Conservation (phyloP, 2,113 vertebrate species). For the Zosterops japonicus region DNA sequence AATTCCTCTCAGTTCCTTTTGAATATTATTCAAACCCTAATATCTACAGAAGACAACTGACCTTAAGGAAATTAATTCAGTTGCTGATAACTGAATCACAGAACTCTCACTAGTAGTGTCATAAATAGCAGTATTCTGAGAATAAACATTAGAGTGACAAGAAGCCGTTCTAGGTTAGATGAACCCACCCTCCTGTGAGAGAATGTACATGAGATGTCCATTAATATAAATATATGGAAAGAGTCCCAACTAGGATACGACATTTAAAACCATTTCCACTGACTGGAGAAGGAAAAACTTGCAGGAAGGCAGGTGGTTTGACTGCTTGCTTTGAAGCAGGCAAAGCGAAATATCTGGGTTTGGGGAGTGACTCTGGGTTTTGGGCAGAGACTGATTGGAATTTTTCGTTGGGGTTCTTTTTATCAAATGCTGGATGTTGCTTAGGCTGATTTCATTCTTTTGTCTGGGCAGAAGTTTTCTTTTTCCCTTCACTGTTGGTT, state of each 20-base stretch:
- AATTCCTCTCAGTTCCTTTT: neutral
- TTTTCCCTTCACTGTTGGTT: neutral
- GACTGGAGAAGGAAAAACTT: neutral
- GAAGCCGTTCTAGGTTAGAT: neutral
- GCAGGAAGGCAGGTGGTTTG: neutral
- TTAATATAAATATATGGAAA: neutral
- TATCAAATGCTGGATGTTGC: neutral
- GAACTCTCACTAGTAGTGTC: neutral
- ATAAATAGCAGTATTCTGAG: slow-evolving; percentile 52
- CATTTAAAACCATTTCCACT: neutral
- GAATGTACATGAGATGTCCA: neutral
- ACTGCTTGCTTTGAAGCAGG: neutral
- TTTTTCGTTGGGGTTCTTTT: rapidly evolving
- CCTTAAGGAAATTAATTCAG: slow-evolving; percentile 29
- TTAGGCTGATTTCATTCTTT: neutral
- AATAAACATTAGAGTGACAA: slow-evolving; percentile 19
- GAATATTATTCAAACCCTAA: neutral
- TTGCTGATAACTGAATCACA: slow-evolving; percentile 33
- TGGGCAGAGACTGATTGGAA: neutral
- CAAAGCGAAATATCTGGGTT: neutral
- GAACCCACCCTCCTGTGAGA: neutral
- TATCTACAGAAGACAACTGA: neutral
- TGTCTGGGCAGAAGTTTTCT: neutral
- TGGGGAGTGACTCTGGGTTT: neutral
- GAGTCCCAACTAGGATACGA: neutral